These are phyloP conservation scores for Machaerirhynchus nigripectus DNA, from an alignment of 2,113 vertebrate genomes.

Conservation along the genomic window DNA sequence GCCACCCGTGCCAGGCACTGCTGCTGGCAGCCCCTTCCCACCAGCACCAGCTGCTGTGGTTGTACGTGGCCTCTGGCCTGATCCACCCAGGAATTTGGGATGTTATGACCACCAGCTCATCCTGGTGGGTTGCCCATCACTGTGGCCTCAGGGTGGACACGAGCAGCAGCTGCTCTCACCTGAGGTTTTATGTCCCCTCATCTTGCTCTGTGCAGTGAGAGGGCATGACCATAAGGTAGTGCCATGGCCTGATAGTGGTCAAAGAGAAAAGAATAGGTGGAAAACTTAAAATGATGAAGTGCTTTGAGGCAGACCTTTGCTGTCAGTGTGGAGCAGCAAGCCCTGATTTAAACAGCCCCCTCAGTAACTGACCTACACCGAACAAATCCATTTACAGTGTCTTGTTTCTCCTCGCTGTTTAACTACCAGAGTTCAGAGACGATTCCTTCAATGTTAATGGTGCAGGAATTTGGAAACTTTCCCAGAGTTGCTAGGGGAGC, in stretches of 20 bases:
- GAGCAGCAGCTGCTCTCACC: background rate
- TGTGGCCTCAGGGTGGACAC: fast-evolving
- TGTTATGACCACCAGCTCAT: background rate
- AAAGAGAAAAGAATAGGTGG: background rate
- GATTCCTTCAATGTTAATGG: slow-evolving; percentile 67
- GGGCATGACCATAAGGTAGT: fast-evolving
- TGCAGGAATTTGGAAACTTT: slow-evolving; percentile 60
- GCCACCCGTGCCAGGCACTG: fast-evolving
- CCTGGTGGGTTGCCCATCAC: background rate
- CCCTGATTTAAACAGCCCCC: slow-evolving; percentile 33
- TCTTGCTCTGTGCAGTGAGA: background rate
- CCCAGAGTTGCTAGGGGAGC: slow-evolving; percentile 54
- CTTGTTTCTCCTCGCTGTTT: slow-evolving; percentile 58
- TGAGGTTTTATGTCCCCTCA: background rate
- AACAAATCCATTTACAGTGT: slow-evolving; percentile 56
- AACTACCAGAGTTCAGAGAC: slow-evolving; percentile 34
- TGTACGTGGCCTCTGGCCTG: background rate
- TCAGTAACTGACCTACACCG: background rate
- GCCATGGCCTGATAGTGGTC: background rate
- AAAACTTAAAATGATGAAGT: background rate
- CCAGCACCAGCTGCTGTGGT: fast-evolving
- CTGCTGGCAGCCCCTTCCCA: background rate
- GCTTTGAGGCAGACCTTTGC: slow-evolving; percentile 15
- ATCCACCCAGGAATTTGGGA: background rate
- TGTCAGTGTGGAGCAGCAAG: background rate